Conservation (phyloP, 1,140 invertebrate genomes). For the Drosophila suzukii region DNA sequence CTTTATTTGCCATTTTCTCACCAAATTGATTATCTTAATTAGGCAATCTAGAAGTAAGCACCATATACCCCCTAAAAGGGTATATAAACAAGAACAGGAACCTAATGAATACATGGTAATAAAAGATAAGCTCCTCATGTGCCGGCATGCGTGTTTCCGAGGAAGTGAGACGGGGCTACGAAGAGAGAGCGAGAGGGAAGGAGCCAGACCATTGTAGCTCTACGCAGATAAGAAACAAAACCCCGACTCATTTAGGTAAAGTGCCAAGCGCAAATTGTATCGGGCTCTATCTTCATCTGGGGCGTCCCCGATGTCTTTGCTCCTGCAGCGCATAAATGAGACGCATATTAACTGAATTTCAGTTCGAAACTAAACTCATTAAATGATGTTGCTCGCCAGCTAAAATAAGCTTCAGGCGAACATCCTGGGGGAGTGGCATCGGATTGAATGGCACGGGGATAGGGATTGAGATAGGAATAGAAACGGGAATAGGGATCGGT, state of each 20-base stretch:
- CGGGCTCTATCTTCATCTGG: conserved; percentile 41
- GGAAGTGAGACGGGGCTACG: not conserved
- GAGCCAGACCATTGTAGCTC: conserved; percentile 44
- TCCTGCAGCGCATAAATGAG: conserved; percentile 44
- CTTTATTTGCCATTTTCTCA: not conserved
- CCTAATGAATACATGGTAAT: conserved; percentile 73
- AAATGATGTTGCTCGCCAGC: conserved; percentile 51
- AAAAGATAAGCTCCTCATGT: conserved; percentile 73
- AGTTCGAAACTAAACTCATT: conserved; percentile 80
- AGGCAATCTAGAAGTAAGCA: not conserved
- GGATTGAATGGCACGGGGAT: not conserved
- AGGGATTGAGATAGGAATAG: not conserved
- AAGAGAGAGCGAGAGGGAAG: conserved; percentile 3
- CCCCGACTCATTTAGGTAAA: conserved; percentile 70
- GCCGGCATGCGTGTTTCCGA: conserved; percentile 24
- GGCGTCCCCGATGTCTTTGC: conserved; percentile 1
- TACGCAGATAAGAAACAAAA: conserved; percentile 59
- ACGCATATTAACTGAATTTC: conserved; percentile 79
- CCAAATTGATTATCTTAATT: conserved; percentile 12
- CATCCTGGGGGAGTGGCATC: not conserved
- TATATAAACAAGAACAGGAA: conserved; percentile 38
- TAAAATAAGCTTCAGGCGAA: conserved; percentile 6
- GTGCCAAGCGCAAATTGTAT: conserved; percentile 71
- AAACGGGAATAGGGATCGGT: not conserved
- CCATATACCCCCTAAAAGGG: conserved; percentile 2